A percentile compares a stretch with the other conserved stretches of the same genome.
Conservation (phyloP, 1,140 invertebrate species). For the Pentalonia nigronervosa region DNA sequence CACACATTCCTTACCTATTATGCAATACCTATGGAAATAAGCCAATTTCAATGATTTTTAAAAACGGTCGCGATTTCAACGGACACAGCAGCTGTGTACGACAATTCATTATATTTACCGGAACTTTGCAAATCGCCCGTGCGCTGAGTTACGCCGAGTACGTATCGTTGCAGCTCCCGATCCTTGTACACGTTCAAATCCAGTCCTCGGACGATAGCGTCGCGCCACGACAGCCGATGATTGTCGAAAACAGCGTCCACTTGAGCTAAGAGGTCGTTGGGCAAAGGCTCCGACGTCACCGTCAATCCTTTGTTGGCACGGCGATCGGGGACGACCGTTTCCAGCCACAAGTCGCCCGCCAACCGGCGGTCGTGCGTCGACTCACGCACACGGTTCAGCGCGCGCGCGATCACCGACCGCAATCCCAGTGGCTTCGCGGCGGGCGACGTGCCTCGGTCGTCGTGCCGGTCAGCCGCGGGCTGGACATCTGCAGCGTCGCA, state of each 20-base stretch:
- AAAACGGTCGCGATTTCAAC: not conserved
- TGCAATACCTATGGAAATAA: not conserved
- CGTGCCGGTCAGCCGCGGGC: not conserved
- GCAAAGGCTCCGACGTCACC: not conserved
- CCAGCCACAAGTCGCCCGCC: slow-evolving; percentile 16
- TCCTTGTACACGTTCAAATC: slow-evolving; percentile 12
- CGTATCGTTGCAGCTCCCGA: not conserved
- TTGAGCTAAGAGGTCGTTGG: not conserved
- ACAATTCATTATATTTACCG: not conserved
- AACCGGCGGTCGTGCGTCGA: not conserved
- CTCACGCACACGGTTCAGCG: not conserved
- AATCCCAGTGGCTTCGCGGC: not conserved
- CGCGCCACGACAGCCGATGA: not conserved
- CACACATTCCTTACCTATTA: not conserved
- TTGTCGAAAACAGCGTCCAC: slow-evolving; percentile 26
- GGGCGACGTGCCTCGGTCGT: not conserved
- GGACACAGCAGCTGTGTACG: not conserved
- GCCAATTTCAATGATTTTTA: not conserved
- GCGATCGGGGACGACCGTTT: not conserved
- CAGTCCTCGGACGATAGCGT: not conserved
- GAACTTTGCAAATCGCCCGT: too few species aligned
- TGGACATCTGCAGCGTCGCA: not conserved
- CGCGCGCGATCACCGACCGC: not conserved
- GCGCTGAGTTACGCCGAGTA: not conserved
- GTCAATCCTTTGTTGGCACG: too few species aligned